Percentiles rank a stretch among this genome's conserved stretches.
Evolutionary conservation across 2,113 vertebrate genomes (phyloP).

Genomic region (Phalacrocorax pelagicus): DNA sequence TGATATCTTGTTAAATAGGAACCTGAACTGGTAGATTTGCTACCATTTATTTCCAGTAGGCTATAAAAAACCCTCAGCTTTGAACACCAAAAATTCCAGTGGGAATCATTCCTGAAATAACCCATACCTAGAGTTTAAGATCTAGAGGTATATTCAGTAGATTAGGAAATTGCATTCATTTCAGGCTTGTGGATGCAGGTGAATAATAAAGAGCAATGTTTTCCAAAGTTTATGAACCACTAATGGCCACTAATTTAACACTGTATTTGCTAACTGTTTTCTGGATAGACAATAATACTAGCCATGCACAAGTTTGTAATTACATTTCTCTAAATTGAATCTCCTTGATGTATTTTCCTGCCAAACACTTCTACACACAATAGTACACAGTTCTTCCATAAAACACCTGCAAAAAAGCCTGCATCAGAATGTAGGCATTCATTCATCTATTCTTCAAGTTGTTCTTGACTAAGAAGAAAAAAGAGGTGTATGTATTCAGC

Average conservation of each 20-base stretch:
- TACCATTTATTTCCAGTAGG: not conserved
- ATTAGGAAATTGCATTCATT: not conserved
- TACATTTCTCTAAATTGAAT: not conserved
- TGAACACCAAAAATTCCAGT: not conserved
- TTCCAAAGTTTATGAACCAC: not conserved
- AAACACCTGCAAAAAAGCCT: not conserved
- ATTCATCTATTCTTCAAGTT: constrained; percentile 35
- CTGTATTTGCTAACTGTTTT: not conserved
- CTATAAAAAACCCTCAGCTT: not conserved
- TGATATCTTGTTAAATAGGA: not conserved
- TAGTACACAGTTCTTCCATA: not conserved
- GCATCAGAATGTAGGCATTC: not conserved
- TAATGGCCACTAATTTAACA: not conserved
- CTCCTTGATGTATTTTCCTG: not conserved
- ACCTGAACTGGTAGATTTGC: not conserved
- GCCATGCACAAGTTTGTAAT: not conserved
- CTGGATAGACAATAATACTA: not conserved
- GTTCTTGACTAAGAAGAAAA: constrained; percentile 38
- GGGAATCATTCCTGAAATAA: not conserved
- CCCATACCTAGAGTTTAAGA: not conserved
- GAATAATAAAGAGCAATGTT: constrained; percentile 28
- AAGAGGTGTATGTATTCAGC: not conserved
- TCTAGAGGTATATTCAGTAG: not conserved
- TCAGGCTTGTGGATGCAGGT: not conserved
- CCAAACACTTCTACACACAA: not conserved